Base-by-base conservation (phyloP, 2,888 invertebrate species). In the Himalopsyche tibetana region DNA sequence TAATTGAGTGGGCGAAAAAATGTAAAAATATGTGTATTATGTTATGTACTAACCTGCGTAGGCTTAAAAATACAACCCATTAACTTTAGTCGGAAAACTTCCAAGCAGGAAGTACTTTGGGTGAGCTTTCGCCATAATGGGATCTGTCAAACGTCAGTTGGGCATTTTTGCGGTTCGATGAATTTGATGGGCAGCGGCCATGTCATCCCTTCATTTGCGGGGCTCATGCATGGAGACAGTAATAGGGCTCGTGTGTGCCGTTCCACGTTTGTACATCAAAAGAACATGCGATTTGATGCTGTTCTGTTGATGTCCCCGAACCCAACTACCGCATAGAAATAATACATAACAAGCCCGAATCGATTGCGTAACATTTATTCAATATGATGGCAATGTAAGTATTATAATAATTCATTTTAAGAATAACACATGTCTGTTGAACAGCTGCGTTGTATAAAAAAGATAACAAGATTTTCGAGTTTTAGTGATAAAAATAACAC, bases 111-210 rank as follows among this genome's bases (percentile, higher is more conserved):
- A 11, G 8, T 38, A 12, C 38, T 5, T 36, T 15, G 36, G 56
- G 56, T 28, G n/a, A 74, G 69, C 36, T 74, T 38, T 74, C 36
- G 69, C 69, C 36, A 36, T 74, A 74, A 74, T 74, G 69, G 36
- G 69, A 74, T 74, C 69, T 74, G 69, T 74, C 69, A 74, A 74
- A 74, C 38, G 69, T 74, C 69, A 74, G 69, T 74, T 36, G 69
- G 69, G 28, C 36, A 74, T 74, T 74, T 74, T 74, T 74, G 69
- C 69, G 69, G 36, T 74, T 74, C 69, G 69, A 74, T 74, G 69
- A 74, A 36, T 74, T 74, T 74, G 69, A 74, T 74, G 69, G 69
- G 69, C 19, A 74, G 15, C 28, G 69, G 56, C n/a, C 36, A 74
- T 74, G 69, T 74, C 36, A 36, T 74, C 69, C 69, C 69, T 36